Base-by-base conservation (phyloP, 2,888 invertebrate species). In the Megalurothrips usitatus region DNA sequence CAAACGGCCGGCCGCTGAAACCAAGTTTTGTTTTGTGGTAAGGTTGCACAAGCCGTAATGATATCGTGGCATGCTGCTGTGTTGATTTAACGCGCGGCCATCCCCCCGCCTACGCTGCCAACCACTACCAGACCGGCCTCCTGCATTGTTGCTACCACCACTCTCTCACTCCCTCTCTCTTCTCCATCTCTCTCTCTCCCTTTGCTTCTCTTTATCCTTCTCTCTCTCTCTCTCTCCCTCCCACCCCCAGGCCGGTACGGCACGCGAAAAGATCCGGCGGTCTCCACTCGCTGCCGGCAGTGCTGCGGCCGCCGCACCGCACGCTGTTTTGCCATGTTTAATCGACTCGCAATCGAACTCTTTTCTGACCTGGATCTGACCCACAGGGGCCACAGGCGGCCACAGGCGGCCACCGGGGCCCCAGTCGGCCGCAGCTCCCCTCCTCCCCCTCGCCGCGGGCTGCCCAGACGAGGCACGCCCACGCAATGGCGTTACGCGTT, bases 301-400 rank as follows among this genome's bases (percentile, higher is more conserved):
- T 43, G 58, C 12, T 17, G 12, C 12, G 14, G 58, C 58, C 58
- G 9, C 52, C 12, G 52, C 52, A 58, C 34, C 34, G 58, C 58
- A 17, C 68, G 68, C 68, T 26, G 58, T 26, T 75, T 58, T 75
- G 68, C 68, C 68, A 17, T 26, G 23, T 26, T 12, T 75, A 75
- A 75, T 75, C 68, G 68, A 75, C 23, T 26, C 68, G 68, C 68
- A 75, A 75, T 75, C 26, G 68, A 75, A 26, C 26, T 75, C 68
- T 75, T 75, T 75, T 75, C 68, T 75, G 68, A 75, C 68, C 68
- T 75, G 68, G 68, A 75, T 75, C 58, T 58, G 58, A 19, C 19
- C 58, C 58, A 17, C 14, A 17, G 19, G 58, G 58, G 34, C 34
- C 58, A 58, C 58, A 19, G 19, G 58, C 58, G 58, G 58, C 58